Evolutionary conservation across 2,113 vertebrate genomes (phyloP), one percentile per base, ranked within the genome.

Genomic region (Narcine bancroftii): DNA sequence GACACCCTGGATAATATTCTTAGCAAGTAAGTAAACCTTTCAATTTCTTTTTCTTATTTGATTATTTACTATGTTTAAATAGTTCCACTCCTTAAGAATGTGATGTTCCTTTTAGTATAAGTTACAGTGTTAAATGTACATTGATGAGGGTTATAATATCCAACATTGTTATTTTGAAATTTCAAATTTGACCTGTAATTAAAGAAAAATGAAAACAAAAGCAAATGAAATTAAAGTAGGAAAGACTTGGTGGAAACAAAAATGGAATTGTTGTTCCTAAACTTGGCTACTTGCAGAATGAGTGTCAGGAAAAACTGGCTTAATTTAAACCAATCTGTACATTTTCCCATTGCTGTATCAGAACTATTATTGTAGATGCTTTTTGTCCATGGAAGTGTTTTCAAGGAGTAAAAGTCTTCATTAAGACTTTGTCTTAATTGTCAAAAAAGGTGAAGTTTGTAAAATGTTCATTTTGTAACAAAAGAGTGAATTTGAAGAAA

Each of bases 1-100:
- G 97, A 97, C 93, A 96, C 98, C 66, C 95, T 99, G 95, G 98
- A 99, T 94, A 99, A 97, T 94, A 96, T 98, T 93, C 97, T 99
- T 71, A 99, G 97, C 97, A 99, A 97, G 99, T 99, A 93, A 97
- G 98, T 96, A 93, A 92, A 71, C 24, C 11, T 91, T 69, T 91
- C 17, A 2, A 45, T 42, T 91, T 91, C 21, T 42, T 91, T 60
- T 47, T 91, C 42, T 69, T 47, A 26, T 91, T 91, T n/a, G 19
- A 89, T 7, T 33, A 17, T 29, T 69, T 91, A 29, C 36, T 26
- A 13, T 50, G 24, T 47, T 42, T 42, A 91, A 0, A 29, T 71
- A n/a, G 29, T 71, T 45, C 11, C 24, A 69, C 11, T 29, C 42
- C 15, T 45, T 42, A 63, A 39, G 29, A 79, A 45, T 77, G 75